phyloP scores from a whole-genome alignment of 2,113 vertebrate genomes.

The Malurus cyaneus region DNA sequence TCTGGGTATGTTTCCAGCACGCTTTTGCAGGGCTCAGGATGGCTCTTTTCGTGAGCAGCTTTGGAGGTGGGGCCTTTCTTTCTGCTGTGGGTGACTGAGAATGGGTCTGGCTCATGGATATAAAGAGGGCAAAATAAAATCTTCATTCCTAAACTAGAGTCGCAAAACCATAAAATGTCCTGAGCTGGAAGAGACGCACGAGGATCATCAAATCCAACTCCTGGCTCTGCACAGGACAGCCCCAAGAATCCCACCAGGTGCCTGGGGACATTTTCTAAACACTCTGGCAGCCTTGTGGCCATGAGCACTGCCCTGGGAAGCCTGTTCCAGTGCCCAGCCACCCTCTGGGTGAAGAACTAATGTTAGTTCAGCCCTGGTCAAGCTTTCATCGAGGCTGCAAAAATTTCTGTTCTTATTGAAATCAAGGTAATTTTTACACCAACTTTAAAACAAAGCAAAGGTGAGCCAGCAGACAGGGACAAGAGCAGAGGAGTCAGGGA shows the following conservation, averaged over 20 bases:
- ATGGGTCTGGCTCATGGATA: background rate
- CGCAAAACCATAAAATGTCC: background rate
- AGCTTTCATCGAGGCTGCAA: background rate
- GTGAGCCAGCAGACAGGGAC: background rate
- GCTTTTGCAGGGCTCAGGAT: background rate
- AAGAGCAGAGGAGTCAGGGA: background rate
- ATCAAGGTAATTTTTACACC: background rate
- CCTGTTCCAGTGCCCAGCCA: background rate
- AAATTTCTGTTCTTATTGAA: background rate
- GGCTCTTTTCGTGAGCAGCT: fast-evolving
- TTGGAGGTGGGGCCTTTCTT: background rate
- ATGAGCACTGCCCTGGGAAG: background rate
- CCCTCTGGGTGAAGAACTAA: background rate
- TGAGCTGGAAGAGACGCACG: background rate
- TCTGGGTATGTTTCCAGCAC: background rate
- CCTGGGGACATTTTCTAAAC: background rate
- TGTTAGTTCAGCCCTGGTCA: background rate
- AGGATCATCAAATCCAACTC: background rate
- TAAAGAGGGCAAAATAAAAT: background rate
- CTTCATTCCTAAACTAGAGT: background rate
- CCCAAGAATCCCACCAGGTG: background rate
- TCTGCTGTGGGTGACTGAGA: background rate
- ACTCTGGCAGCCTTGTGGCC: background rate
- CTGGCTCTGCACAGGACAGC: background rate
- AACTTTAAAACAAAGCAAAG: background rate